Base-by-base conservation (phyloP, 2,797 vertebrate genomes). In the Pipistrellus pygmaeus region DNA sequence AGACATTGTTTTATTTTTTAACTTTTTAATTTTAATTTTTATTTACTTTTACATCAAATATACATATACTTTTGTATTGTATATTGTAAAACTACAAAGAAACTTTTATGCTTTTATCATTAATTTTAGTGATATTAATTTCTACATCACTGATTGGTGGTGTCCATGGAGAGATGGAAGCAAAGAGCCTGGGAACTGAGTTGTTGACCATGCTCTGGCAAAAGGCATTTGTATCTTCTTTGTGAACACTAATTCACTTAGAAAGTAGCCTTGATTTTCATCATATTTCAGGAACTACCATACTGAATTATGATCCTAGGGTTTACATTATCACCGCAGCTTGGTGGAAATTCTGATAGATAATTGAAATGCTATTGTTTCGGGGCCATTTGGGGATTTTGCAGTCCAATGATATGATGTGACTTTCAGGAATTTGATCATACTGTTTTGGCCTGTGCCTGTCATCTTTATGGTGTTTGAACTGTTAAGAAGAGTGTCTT, bases 291-390 rank as follows among this genome's bases (percentile, higher is more conserved):
- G 93, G 71, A 95, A 76, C 85, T 85, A 10, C 71, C 75, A 76
- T 53, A 12, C 46, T 57, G 83, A 85, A 80, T 15, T 91, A 46
- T 88, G 80, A 95, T 91, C 48, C 75, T 90, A 25, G 21, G 46
- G 81, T 96, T 93, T 76, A 62, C 35, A 48, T 71, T 35, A 81
- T 60, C 38, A 32, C 44, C 73, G 20, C 38, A 72, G 62, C 51
- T 77, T 76, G 46, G 86, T 68, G 91, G 86, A 84, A 92, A 94
- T 90, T 85, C 57, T 48, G 77, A 92, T 6, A 10, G 30, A 76
- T 30, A 83, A 30, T 83, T 86, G 86, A 85, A 93, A 95, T 91
- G 83, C 55, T 88, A 25, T 89, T 91, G 86, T 92, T 90, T 86
- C 25, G 21, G 69, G 14, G 73, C 32, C 35, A 44, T 68, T 57